Base-by-base conservation (phyloP, 2,113 vertebrate genomes). In the Notiomystis cincta region DNA sequence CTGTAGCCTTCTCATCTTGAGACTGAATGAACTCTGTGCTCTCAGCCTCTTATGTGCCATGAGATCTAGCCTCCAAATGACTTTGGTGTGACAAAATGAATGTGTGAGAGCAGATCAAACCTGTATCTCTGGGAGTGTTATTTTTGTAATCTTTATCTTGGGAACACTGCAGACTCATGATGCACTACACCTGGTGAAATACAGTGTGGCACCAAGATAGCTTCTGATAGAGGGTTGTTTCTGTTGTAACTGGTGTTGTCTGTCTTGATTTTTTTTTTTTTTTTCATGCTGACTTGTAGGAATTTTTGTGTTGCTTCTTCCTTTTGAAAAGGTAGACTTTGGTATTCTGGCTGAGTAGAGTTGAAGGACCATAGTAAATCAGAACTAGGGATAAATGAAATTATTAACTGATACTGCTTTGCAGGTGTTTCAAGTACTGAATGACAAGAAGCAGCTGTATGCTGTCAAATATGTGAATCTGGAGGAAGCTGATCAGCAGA, bases 401-500 rank as follows among this genome's bases (percentile, higher is more conserved):
- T n/a, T 64, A 16, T 35, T 73, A 37, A 67, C 14, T 37, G 33
- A 27, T 35, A 53, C 5, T 64, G 17, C 58, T 64, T 82, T 94
- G 31, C 94, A 99, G 99, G 99, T 99, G 25, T 99, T 99, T 96
- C 99, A 99, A 94, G 99, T 99, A 16, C 97, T 99, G 48, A 98
- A 99, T 97, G 98, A 99, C 38, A 99, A 98, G 95, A 99, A 99
- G 92, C 99, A 99, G 84, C 98, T 99, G 79, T 98, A 98, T 96
- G 99, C 99, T n/a, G 98, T 99, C 93, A 99, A 99, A 91, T 99
- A 98, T 19, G 99, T 99, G 60, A 98, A 99, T 95, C 97, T 99
- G 11, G 98, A 99, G 97, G 99, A 99, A 71, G 99, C 99, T 31
- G 99, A 99, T 85, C 94, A 97, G 30, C 99, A 99, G 95, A 99